These are phyloP conservation scores for Polylopha cassiicola DNA, from an alignment of 2,888 invertebrate genomes.

Conservation along the genomic window DNA sequence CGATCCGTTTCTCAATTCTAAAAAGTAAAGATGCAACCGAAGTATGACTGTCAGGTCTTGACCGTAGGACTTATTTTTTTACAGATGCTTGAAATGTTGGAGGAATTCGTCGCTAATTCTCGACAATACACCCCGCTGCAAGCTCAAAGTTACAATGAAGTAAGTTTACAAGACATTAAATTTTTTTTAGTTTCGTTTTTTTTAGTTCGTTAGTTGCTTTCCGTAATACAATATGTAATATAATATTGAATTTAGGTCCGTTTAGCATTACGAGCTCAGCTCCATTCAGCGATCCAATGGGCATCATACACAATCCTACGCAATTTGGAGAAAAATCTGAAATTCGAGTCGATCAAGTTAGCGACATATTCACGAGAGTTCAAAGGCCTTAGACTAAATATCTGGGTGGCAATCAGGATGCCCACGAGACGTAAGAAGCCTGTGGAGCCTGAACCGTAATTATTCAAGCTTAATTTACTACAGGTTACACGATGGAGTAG, in stretches of 20 bases:
- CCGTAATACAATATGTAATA: too few species aligned
- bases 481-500: too few species aligned
- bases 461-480: slow-evolving; percentile 3
- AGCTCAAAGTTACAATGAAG: slow-evolving; percentile 65
- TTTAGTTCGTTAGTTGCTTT: too few species aligned
- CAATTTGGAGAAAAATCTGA: slow-evolving; percentile 52
- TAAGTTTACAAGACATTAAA: too few species aligned
- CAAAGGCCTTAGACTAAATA: slow-evolving; percentile 47
- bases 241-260: slow-evolving; percentile 43
- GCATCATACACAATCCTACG: slow-evolving; percentile 63
- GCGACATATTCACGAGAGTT: slow-evolving; percentile 57
- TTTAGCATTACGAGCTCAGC: slow-evolving; percentile 48
- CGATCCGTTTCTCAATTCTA: too few species aligned
- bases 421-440: slow-evolving; percentile 56
- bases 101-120: slow-evolving; percentile 66
- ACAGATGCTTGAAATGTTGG: slow-evolving; percentile 73
- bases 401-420: slow-evolving; percentile 64
- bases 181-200: too few species aligned
- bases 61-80: slow-evolving; percentile 24
- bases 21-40: too few species aligned
- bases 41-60: too few species aligned
- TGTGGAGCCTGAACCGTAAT: slow-evolving; percentile 53
- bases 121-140: slow-evolving; percentile 49
- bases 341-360: slow-evolving; percentile 48
- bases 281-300: slow-evolving; percentile 55